A percentile compares a stretch with the other conserved stretches of the same genome.
phyloP scores from a whole-genome alignment of 2,113 vertebrate genomes.

The Neolamprologus falcicula region DNA sequence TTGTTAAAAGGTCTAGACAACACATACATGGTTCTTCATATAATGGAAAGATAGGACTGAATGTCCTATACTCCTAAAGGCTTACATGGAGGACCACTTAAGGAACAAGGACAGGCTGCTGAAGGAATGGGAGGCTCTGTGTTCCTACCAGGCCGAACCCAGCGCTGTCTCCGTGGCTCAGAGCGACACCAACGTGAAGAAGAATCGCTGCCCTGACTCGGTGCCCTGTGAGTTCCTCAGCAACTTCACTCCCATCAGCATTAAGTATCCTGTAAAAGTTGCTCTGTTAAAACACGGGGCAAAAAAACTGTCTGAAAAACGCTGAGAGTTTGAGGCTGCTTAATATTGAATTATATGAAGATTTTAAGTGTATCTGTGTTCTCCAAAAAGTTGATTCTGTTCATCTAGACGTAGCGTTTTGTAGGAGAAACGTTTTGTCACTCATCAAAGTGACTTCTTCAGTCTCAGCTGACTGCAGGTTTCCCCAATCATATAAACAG shows the following conservation, averaged over 20 bases:
- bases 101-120: constrained; percentile 88
- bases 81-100: constrained; percentile 98
- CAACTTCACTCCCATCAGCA: background rate
- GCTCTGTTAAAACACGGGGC: background rate
- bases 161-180: constrained; percentile 78
- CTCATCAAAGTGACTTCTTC: background rate
- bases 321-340: background rate
- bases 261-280: background rate
- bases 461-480: rapidly evolving
- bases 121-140: constrained; percentile 94
- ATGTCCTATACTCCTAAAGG: constrained; percentile 53
- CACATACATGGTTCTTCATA: background rate
- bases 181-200: constrained; percentile 82
- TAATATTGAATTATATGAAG: background rate
- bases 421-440: background rate
- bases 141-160: constrained; percentile 92
- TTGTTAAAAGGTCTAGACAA: background rate
- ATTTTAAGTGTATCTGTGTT: background rate
- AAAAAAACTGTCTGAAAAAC: background rate
- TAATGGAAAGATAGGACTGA: background rate
- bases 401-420: rapidly evolving
- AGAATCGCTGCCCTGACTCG: constrained; percentile 86
- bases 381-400: background rate
- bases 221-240: constrained; percentile 83
- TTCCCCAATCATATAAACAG: background rate